Evolutionary conservation across 2,113 vertebrate genomes (phyloP).

Genomic region (Oncorhynchus clarkii): DNA sequence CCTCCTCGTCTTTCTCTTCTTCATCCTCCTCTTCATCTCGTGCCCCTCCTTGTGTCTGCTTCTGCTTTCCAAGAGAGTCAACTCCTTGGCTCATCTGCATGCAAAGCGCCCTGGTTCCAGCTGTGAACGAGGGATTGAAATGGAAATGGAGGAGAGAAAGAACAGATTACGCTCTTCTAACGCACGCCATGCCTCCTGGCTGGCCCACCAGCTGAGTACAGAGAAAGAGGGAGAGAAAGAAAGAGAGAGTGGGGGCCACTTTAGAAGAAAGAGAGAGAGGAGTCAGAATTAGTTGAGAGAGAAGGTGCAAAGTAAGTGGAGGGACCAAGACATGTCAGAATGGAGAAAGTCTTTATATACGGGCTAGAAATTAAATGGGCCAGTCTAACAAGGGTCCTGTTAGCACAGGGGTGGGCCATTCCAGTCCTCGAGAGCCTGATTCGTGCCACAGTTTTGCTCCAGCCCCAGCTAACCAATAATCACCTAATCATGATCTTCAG

Average conservation of each 20-base stretch:
- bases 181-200: slow-evolving; percentile 46
- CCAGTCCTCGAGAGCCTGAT: too few relatives aligned
- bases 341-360: background rate
- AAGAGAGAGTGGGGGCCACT: background rate
- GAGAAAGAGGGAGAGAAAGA: slow-evolving; percentile 17
- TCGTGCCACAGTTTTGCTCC: too few relatives aligned
- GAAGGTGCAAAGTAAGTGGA: background rate
- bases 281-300: background rate
- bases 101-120: slow-evolving; percentile 61
- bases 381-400: too few relatives aligned
- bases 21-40: slow-evolving; percentile 2
- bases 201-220: slow-evolving; percentile 52
- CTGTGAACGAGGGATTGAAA: slow-evolving; percentile 73
- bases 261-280: slow-evolving; percentile 5
- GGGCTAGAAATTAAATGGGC: too few relatives aligned
- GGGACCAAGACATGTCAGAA: background rate
- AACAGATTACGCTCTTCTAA: slow-evolving; percentile 59
- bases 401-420: too few relatives aligned
- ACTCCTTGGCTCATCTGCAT: slow-evolving; percentile 63
- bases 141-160: slow-evolving; percentile 63
- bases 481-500: too few relatives aligned
- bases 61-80: slow-evolving; percentile 32
- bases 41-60: slow-evolving; percentile 14
- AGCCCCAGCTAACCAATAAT: too few relatives aligned
- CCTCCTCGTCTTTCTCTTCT: background rate